Conservation (phyloP, 1,140 invertebrate species). For the Dufourea novaeangliae region DNA sequence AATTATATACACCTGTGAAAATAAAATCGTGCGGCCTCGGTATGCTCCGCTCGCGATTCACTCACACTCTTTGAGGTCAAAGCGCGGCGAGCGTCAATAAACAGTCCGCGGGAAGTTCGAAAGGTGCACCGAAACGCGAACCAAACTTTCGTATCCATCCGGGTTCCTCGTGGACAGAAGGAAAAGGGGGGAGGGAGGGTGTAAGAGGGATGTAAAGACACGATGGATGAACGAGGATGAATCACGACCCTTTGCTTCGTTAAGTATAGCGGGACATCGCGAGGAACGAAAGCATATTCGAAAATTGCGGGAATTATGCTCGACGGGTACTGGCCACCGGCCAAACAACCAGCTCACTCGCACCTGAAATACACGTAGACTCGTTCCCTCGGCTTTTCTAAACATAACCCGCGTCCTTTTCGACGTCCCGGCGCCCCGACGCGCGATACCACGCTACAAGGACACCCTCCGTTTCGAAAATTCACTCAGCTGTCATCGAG, state of each 20-base stretch:
- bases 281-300: constrained; percentile 65
- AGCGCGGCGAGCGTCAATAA: constrained; percentile 55
- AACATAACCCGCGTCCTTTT: constrained; percentile 70
- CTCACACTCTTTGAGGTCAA: constrained; percentile 49
- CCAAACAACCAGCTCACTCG: constrained; percentile 71
- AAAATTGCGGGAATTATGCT: constrained; percentile 76
- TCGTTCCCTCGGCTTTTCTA: constrained; percentile 69
- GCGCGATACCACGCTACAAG: constrained; percentile 37
- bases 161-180: neutral
- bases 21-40: constrained; percentile 33
- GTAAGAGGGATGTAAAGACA: neutral
- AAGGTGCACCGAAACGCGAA: constrained; percentile 30
- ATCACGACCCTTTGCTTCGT: constrained; percentile 58
- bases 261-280: constrained; percentile 70
- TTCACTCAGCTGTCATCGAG: constrained; percentile 30
- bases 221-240: constrained; percentile 54
- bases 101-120: constrained; percentile 53
- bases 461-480: constrained; percentile 40
- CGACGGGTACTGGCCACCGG: constrained; percentile 70
- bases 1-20: constrained; percentile 50
- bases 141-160: neutral
- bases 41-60: neutral
- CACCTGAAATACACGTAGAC: constrained; percentile 76
- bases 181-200: neutral
- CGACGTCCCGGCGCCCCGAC: constrained; percentile 36